Evolutionary conservation across 2,113 vertebrate species (phyloP).

Genomic region (Macrotis lagotis): DNA sequence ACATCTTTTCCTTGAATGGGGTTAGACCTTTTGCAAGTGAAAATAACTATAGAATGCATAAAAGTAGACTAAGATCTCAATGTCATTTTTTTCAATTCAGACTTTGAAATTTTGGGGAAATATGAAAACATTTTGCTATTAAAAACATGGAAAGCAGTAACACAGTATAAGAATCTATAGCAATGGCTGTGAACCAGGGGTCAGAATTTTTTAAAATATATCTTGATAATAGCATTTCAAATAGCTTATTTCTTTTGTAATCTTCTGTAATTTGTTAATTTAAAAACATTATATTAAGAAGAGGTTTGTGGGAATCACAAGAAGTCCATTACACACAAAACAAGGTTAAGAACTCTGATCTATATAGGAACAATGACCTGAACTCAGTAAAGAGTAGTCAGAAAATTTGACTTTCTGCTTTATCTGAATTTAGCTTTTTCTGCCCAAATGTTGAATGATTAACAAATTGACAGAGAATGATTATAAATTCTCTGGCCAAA

Average conservation of each 20-base stretch:
- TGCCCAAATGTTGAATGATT: background rate
- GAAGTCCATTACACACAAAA: background rate
- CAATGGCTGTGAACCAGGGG: background rate
- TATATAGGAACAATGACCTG: background rate
- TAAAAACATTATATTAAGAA: background rate
- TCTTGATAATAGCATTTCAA: background rate
- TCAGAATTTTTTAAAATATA: background rate
- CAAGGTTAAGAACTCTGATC: background rate
- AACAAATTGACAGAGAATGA: background rate
- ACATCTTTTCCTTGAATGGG: conserved; percentile 64
- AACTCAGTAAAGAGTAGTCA: background rate
- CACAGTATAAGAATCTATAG: background rate
- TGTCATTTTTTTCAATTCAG: conserved; percentile 63
- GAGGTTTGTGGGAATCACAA: background rate
- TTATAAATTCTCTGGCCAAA: background rate
- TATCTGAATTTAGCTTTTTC: background rate
- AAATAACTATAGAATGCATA: conserved; percentile 60
- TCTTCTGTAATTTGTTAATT: background rate
- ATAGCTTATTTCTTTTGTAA: background rate
- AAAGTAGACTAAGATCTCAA: conserved; percentile 60
- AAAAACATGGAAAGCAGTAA: background rate
- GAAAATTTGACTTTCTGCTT: background rate
- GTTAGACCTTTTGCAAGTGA: conserved; percentile 74
- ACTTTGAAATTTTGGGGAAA: conserved; percentile 26
- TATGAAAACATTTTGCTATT: conserved; percentile 41